phyloP scores from a whole-genome alignment of 2,888 invertebrate species.

The Spatulosminthurus flaviceps region DNA sequence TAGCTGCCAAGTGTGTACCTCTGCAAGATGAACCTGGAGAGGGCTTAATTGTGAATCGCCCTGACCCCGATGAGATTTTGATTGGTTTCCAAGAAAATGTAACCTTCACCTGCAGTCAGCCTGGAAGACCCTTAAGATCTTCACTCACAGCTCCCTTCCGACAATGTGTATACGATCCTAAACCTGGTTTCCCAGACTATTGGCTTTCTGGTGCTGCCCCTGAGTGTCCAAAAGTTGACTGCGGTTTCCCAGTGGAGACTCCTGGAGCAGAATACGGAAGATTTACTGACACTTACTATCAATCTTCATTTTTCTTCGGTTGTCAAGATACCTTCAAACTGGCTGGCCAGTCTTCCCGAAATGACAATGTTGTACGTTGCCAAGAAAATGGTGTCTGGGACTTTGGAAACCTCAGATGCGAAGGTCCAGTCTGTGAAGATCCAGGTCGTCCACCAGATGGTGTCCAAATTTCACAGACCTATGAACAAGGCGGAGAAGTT shows the following conservation, averaged over 20 bases:
- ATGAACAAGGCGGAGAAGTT: slow-evolving; percentile 83
- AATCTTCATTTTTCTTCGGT: slow-evolving; percentile 94
- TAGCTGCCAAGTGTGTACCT: slow-evolving; percentile 87
- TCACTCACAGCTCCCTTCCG: slow-evolving; percentile 86
- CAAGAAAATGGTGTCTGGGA: slow-evolving; percentile 95
- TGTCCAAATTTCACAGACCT: slow-evolving; percentile 77
- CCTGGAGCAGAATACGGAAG: slow-evolving; percentile 94
- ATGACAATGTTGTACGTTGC: slow-evolving; percentile 92
- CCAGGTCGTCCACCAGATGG: slow-evolving; percentile 95
- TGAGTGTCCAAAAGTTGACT: slow-evolving; percentile 87
- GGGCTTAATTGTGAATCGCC: slow-evolving; percentile 80
- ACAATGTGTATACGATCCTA: slow-evolving; percentile 95
- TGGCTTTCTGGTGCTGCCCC: slow-evolving; percentile 89
- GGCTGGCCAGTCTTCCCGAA: slow-evolving; percentile 89
- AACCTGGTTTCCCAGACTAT: slow-evolving; percentile 85
- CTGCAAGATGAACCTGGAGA: slow-evolving; percentile 88
- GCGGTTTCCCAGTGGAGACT: slow-evolving; percentile 89
- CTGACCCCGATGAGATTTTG: slow-evolving; percentile 82
- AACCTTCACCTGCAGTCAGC: slow-evolving; percentile 80
- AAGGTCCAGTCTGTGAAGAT: slow-evolving; percentile 96
- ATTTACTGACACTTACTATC: slow-evolving; percentile 86
- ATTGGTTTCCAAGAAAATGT: slow-evolving; percentile 92
- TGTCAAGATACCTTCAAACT: slow-evolving; percentile 95
- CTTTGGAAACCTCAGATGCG: slow-evolving; percentile 93
- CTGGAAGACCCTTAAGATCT: slow-evolving; percentile 80